Evolutionary conservation across 1,140 invertebrate genomes (phyloP).

Genomic region (Tetragonula clypearis): DNA sequence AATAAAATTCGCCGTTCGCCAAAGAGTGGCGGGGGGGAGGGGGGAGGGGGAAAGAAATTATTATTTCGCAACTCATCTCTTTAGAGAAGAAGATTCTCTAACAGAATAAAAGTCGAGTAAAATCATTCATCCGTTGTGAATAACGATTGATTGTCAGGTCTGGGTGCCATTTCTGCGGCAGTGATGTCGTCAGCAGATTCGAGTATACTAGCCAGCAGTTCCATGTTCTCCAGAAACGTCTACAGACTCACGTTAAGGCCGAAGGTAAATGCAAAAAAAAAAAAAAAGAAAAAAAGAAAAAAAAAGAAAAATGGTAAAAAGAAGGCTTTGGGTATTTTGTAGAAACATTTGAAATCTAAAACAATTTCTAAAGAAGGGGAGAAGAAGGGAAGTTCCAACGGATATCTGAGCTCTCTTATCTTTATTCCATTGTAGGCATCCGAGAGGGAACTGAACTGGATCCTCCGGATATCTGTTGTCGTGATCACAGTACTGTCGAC

Average conservation of each 20-base stretch:
- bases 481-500: conserved; percentile 87
- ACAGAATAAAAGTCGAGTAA: not conserved
- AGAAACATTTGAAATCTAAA: not conserved
- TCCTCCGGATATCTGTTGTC: conserved; percentile 88
- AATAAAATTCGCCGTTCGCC: too few relatives aligned
- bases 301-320: too few relatives aligned
- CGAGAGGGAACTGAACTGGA: conserved; percentile 89
- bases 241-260: conserved; percentile 88
- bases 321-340: not conserved
- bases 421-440: conserved; percentile 82
- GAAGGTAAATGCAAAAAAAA: conserved; percentile 81
- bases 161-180: conserved; percentile 90
- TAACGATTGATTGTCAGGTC: conserved; percentile 77
- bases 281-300: too few relatives aligned
- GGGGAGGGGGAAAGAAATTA: too few relatives aligned
- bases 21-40: not conserved
- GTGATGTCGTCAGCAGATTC: conserved; percentile 93
- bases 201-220: conserved; percentile 88
- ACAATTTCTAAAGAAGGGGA: not conserved
- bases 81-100: not conserved
- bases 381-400: not conserved
- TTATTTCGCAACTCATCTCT: not conserved
- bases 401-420: too few relatives aligned
- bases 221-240: conserved; percentile 92
- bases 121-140: not conserved